Evolutionary conservation across 2,888 invertebrate species (phyloP), one percentile per base, ranked within the genome.

Genomic region (Macrophya alboannulata): DNA sequence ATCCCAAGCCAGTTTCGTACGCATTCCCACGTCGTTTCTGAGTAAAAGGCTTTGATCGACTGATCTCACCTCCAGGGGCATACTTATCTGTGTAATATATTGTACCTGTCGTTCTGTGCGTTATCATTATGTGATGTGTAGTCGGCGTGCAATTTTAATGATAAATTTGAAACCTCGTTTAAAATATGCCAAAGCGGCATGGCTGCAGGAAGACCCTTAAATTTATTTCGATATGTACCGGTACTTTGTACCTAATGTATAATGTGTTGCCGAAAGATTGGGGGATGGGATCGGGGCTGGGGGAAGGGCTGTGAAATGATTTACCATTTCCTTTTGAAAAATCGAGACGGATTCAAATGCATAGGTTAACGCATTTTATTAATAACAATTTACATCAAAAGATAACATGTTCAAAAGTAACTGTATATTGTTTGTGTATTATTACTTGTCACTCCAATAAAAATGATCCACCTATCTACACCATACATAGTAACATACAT

Each of bases 401-500:
- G 92, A 91, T 92, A 92, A 92, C 92, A 91, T 90, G 90, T 91
- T 91, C 86, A 89, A 92, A 92, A 91, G 88, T 91, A 91, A 91
- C 87, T 89, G 88, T 90, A 88, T 89, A 89, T 90, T 86, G 65
- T 68, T 68, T 51, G 79, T 81, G 81, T 82, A 81, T 82, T 82
- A 81, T 85, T 82, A 65, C 81, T 85, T 81, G 85, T 86, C 87
- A 86, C 76, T 89, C 81, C 87, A 87, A 90, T 90, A 91, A 90
- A 92, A 92, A 92, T 92, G 89, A 92, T 91, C 92, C 89, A 89
- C 90, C 91, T 93, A 93, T 90, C 92, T 93, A 93, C 90, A 91
- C 89, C 91, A 91, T 92, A 93, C 91, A 92, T 93, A 91, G 91
- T 93, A 92, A 93, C 91, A 92, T 93, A 93, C 90, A 92, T 93